phyloP scores from a whole-genome alignment of 2,113 vertebrate genomes.

The Eretmochelys imbricata region DNA sequence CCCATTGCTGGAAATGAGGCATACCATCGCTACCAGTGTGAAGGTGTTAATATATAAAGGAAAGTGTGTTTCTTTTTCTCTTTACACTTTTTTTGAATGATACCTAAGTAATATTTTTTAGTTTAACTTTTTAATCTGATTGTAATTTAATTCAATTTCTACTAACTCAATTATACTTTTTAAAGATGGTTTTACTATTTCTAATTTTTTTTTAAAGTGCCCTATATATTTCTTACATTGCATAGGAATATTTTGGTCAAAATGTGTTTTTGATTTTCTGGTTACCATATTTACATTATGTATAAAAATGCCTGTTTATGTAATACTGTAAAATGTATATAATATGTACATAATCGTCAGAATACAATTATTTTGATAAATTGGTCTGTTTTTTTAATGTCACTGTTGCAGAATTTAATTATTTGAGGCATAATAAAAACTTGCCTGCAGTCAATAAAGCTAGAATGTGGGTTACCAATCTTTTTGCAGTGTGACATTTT shows the following conservation, averaged over 20 bases:
- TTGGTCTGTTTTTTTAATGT: slow-evolving; percentile 85
- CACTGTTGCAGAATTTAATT: slow-evolving; percentile 81
- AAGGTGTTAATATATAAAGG: slow-evolving; percentile 55
- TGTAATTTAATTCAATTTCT: slow-evolving; percentile 78
- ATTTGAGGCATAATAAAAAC: slow-evolving; percentile 78
- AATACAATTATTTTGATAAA: slow-evolving; percentile 87
- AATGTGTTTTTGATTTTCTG: slow-evolving; percentile 67
- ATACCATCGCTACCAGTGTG: not conserved
- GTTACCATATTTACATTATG: slow-evolving; percentile 76
- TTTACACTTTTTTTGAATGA: not conserved
- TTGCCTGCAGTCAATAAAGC: slow-evolving; percentile 79
- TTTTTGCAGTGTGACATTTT: not conserved
- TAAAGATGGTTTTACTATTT: slow-evolving; percentile 53
- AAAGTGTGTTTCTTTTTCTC: not conserved
- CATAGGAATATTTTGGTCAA: slow-evolving; percentile 67
- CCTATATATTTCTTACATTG: slow-evolving; percentile 48
- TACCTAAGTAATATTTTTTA: slow-evolving; percentile 40
- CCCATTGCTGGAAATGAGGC: slow-evolving; percentile 65
- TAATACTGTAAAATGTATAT: slow-evolving; percentile 88
- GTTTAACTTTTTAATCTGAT: slow-evolving; percentile 67
- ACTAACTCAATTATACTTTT: slow-evolving; percentile 63
- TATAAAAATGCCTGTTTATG: slow-evolving; percentile 76
- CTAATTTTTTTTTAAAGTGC: slow-evolving; percentile 27
- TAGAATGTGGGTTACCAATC: slow-evolving; percentile 31
- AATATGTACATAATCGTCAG: slow-evolving; percentile 87